Base-by-base conservation (phyloP, 2,888 invertebrate genomes). In the Cephus rjabovi region DNA sequence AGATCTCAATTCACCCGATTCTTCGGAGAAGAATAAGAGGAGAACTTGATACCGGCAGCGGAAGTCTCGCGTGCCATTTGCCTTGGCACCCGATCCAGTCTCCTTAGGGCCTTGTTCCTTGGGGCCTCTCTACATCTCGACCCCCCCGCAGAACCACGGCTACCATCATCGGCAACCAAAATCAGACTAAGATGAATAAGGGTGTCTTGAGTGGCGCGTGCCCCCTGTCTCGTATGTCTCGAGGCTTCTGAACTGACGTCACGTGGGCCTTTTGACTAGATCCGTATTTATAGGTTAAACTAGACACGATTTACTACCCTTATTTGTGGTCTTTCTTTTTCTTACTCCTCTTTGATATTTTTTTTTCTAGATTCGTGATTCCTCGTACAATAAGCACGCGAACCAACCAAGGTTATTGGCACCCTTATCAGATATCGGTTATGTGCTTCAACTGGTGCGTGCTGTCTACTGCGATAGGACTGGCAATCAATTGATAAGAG, bases 1-100 rank as follows among this genome's bases (percentile, higher is more conserved):
- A 77, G 79, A 78, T 83, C 83, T 79, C 81, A 74, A 78, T 34
- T 79, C 79, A 80, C 77, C 86, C 84, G 84, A 83, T 84, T 83
- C 81, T 79, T 77, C 71, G 75, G 34, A 80, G 83, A 87, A 88
- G 83, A 87, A 88, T 86, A 82, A 85, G 81, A 56, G 56, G 81
- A 83, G 82, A 89, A 89, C 86, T 86, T 85, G 89, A 89, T 89
- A 89, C 87, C 83, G 81, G 68, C 76, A 80, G 81, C 89, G 91
- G 91, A 91, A 90, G 90, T 91, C 89, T 91, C 89, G 90, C 89
- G 89, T 90, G 90, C 91, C 90, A 88, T 89, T 89, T 89, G 89
- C 87, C 84, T 86, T 86, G 56, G 82, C 71, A 71, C 71, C 71
- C 71, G 71, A 71, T 71, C 31, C 71, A 71, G 33, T 23, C 56